Evolutionary conservation across 2,888 invertebrate genomes (phyloP), one percentile per base, ranked within the genome.

Genomic region (Aproaerema taeniolella): DNA sequence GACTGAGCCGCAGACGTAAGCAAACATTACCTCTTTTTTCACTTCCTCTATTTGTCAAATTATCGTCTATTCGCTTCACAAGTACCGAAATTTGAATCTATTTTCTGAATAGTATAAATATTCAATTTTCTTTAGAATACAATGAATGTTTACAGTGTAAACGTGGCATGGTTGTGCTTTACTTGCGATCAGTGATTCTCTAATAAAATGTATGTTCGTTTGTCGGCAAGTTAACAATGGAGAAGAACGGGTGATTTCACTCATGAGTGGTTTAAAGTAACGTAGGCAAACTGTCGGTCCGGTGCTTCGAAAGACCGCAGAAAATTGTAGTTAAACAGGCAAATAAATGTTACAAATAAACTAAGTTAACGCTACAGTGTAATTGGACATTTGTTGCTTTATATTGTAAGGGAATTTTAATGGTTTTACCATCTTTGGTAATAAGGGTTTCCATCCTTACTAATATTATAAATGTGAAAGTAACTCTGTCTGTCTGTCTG

Each of bases 191-290:
- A n/a, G n/a, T 50, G 50, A 47, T 47, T 49, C 50, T 46, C 49
- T 36, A 52, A 53, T 37, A 20, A 10, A 16, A 17, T 17, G 32
- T 49, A 45, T 51, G 39, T 30, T 31, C 58, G 64, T 70, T 76
- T 79, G 79, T 78, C 82, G 80, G 82, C 61, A 46, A 57, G 50
- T 48, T 34, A 38, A 66, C 61, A 66, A 67, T 61, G 50, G 55
- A 39, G 45, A 50, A 53, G 57, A 65, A 67, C 66, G 74, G 71
- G 66, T 80, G 74, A 82, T 82, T 82, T 76, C 70, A 79, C 75
- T 75, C 62, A 67, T 68, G 67, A 79, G 68, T 75, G 74, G 67
- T 28, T 61, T 49, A 40, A 39, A 63, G 69, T 52, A 67, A 60
- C 58, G 67, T 58, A 61, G 55, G 57, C 60, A 55, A 55, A 53